These are phyloP conservation scores for Microctonus aethiopoides DNA, from an alignment of 2,888 invertebrate species.

Conservation along the genomic window DNA sequence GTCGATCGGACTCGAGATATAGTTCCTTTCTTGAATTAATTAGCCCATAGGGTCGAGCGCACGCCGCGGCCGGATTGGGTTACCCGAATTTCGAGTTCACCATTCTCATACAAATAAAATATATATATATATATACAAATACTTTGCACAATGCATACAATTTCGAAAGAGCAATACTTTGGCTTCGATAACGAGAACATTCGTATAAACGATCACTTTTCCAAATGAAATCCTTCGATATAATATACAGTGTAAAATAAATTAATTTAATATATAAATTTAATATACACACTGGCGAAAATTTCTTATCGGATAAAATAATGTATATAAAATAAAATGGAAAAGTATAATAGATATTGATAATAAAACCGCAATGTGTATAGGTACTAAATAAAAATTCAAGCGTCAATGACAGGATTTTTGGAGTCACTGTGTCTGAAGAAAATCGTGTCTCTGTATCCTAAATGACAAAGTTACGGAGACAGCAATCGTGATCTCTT, in stretches of 20 bases:
- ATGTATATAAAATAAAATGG: not conserved
- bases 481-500: not conserved
- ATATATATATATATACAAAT: not conserved
- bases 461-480: slow-evolving; percentile 20
- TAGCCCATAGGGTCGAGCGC: slow-evolving; percentile 30
- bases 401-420: not conserved
- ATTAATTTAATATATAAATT: not conserved
- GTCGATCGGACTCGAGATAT: slow-evolving; percentile 30
- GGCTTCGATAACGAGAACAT: slow-evolving; percentile 10
- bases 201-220: slow-evolving; percentile 1
- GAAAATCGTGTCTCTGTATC: not conserved
- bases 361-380: not conserved
- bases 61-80: slow-evolving; percentile 17
- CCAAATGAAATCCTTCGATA: not conserved
- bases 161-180: not conserved
- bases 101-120: not conserved
- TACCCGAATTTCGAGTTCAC: slow-evolving; percentile 26
- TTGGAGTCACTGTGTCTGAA: not conserved
- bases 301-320: not conserved
- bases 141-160: not conserved
- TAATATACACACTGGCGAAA: not conserved
- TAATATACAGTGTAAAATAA: not conserved
- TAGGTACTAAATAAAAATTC: not conserved
- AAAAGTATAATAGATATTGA: not conserved
- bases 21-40: slow-evolving; percentile 34